Conservation (phyloP, 1,140 invertebrate genomes). For the Drosophila murphyi region DNA sequence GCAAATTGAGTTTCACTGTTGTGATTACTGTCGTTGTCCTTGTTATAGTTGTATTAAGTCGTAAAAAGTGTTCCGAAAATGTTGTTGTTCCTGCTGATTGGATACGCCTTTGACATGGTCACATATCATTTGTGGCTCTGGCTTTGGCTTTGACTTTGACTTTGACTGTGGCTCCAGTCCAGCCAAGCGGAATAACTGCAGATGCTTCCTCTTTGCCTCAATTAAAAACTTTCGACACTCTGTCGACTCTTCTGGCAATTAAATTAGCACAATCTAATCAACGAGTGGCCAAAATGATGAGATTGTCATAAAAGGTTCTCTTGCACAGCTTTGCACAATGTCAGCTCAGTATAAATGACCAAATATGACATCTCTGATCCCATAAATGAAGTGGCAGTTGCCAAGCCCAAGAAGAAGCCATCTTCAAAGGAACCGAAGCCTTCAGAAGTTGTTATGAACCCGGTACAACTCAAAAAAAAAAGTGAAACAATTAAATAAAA, state of each 20-base stretch:
- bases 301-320: constrained; percentile 12
- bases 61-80: constrained; percentile 31
- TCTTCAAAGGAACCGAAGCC: too few species aligned
- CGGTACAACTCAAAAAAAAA: too few species aligned
- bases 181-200: constrained; percentile 15
- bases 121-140: constrained; percentile 27
- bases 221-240: constrained; percentile 52
- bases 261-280: constrained; percentile 49
- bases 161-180: not conserved
- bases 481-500: too few species aligned
- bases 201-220: constrained; percentile 9
- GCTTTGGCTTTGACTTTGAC: not conserved
- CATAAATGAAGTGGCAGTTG: too few species aligned
- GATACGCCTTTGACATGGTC: constrained; percentile 38
- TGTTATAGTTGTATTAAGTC: constrained; percentile 1
- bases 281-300: constrained; percentile 16
- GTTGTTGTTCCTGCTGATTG: constrained; percentile 41
- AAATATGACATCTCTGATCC: too few species aligned
- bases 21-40: constrained; percentile 17
- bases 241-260: constrained; percentile 18
- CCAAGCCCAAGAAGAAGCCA: too few species aligned
- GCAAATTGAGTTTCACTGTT: constrained; percentile 69
- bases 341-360: too few species aligned
- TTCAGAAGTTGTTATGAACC: too few species aligned
- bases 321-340: not conserved